Evolutionary conservation across 2,113 vertebrate genomes (phyloP), one percentile per base, ranked within the genome.

Genomic region (Plecturocebus donacophilus): DNA sequence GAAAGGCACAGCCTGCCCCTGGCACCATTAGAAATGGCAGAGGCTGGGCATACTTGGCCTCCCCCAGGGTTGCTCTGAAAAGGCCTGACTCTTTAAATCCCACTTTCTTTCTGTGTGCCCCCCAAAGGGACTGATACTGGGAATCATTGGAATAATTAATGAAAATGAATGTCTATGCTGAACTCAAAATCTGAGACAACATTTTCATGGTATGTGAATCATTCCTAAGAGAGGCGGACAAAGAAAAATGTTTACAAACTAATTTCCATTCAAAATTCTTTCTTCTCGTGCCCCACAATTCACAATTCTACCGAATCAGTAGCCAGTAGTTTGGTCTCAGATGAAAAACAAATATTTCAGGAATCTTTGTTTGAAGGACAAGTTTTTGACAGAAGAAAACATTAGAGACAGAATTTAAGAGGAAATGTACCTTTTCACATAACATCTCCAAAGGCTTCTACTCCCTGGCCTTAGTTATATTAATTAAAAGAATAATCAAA

Each of bases 21-120:
- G 42, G 3, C 20, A 4, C n/a, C 10, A 0, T 8, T 1, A 42
- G 81, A 13, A 1, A 27, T 0, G 6, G 68, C 25, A 58, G 56
- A 73, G 47, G 2, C 45, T 0, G 1, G 16, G 21, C 35, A 35
- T 1, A 42, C 30, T 8, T 47, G 19, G 70, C 56, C 49, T 79
- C 75, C 35, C 25, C 1, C 9, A 14, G 32, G 30, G 68, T 20
- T 38, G n/a, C 64, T 84, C 30, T 19, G 49, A 47, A 16, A 45
- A n/a, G 45, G 56, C 3, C 12, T 8, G 58, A 77, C 25, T 61
- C 73, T 84, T 19, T 32, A 54, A 4, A 4, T 3, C 32, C 32
- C 68, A 49, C 56, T n/a, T 47, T 49, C 81, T 71, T 11, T 76
- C 76, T 23, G 23, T 13, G 23, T 14, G 20, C 12, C 76, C 25